Conservation (phyloP, 2,113 vertebrate genomes). For the Motacilla alba region DNA sequence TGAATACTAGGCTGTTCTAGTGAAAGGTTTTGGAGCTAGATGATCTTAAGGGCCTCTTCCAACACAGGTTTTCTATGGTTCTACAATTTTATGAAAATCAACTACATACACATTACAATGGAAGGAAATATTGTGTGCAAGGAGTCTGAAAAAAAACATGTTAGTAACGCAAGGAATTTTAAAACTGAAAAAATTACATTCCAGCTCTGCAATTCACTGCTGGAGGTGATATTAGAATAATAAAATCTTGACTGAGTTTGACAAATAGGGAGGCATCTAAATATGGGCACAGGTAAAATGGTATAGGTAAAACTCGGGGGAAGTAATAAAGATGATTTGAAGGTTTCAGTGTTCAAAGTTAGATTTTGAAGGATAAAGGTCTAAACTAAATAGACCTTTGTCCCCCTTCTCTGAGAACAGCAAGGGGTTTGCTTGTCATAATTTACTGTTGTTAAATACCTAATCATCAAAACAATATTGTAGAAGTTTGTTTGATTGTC, state of each 20-base stretch:
- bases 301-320: background rate
- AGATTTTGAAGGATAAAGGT: background rate
- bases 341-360: background rate
- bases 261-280: background rate
- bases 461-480: background rate
- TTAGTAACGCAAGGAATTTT: background rate
- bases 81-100: background rate
- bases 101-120: background rate
- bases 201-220: background rate
- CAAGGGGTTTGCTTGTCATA: background rate
- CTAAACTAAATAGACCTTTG: background rate
- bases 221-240: background rate
- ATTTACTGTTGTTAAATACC: background rate
- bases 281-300: accelerated
- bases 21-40: background rate
- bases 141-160: background rate
- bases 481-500: background rate
- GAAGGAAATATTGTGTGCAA: background rate
- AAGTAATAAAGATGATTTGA: background rate
- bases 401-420: background rate
- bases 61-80: background rate
- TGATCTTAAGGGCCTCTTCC: background rate
- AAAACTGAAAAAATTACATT: background rate
- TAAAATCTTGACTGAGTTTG: background rate
- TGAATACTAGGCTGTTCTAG: background rate